Conservation (phyloP, 2,888 invertebrate species). For the Timema podura region DNA sequence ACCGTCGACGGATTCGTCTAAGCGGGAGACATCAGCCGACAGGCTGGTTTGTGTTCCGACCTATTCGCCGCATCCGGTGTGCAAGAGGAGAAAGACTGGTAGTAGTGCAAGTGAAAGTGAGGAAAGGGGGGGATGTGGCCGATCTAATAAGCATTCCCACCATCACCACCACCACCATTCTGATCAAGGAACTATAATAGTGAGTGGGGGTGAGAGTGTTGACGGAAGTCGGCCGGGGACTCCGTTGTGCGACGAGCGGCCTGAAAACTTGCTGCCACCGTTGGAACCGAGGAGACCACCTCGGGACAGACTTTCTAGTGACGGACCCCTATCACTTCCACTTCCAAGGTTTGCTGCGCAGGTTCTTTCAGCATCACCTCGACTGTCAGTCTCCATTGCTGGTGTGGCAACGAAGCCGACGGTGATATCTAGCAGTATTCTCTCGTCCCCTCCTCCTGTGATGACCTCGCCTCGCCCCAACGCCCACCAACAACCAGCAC, state of each 20-base stretch:
- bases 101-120: conserved; percentile 37
- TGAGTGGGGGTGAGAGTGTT: conserved; percentile 56
- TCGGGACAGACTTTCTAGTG: conserved; percentile 56
- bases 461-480: conserved; percentile 41
- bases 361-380: conserved; percentile 45
- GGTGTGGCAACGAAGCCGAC: conserved; percentile 6
- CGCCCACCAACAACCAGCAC: conserved; percentile 42
- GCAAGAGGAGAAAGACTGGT: conserved; percentile 53
- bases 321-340: conserved; percentile 74
- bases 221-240: conserved; percentile 80
- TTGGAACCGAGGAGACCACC: conserved; percentile 71
- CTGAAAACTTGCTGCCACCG: conserved; percentile 68
- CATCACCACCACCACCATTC: conserved; percentile 47
- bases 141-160: conserved; percentile 38
- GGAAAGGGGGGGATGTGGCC: conserved; percentile 26
- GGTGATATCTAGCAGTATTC: conserved; percentile 24
- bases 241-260: conserved; percentile 76
- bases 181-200: conserved; percentile 35
- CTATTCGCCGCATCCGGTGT: conserved; percentile 48
- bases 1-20: conserved; percentile 47
- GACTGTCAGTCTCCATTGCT: conserved; percentile 23
- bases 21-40: conserved; percentile 25
- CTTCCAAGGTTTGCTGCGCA: conserved; percentile 83
- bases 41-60: conserved; percentile 30
- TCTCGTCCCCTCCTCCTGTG: conserved; percentile 23